phyloP scores from a whole-genome alignment of 2,797 vertebrate species.

The Anableps anableps region DNA sequence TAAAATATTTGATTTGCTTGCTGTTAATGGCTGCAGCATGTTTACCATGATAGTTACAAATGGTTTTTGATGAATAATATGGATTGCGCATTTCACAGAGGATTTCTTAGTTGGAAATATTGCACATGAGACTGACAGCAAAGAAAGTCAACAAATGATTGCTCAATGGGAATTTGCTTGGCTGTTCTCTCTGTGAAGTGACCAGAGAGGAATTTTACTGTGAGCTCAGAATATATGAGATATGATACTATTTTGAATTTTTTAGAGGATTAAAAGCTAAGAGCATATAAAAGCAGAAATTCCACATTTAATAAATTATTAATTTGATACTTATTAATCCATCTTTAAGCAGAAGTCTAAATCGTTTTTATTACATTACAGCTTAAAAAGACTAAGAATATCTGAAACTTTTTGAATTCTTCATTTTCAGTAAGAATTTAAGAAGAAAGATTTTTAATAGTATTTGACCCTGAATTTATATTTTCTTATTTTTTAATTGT shows the following conservation, averaged over 20 bases:
- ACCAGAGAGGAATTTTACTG: neutral
- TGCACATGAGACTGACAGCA: conserved; percentile 2
- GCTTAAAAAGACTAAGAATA: too few relatives aligned
- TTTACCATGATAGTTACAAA: neutral
- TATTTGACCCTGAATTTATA: too few relatives aligned
- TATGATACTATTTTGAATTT: neutral
- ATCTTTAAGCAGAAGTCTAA: neutral
- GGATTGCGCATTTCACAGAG: neutral
- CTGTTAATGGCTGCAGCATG: neutral
- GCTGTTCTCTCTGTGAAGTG: neutral
- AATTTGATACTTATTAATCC: neutral
- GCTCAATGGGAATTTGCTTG: neutral
- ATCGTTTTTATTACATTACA: too few relatives aligned
- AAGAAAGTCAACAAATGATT: neutral
- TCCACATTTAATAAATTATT: neutral
- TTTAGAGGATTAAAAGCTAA: neutral
- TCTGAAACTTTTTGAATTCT: too few relatives aligned
- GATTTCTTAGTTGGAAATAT: neutral
- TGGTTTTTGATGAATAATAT: neutral
- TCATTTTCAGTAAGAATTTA: too few relatives aligned
- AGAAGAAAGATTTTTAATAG: too few relatives aligned
- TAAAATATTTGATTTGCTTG: neutral
- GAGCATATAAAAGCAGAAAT: neutral
- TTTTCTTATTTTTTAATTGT: too few relatives aligned
- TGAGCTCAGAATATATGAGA: neutral